Conservation (phyloP, 2,113 vertebrate genomes). For the Phyllopteryx taeniolatus region DNA sequence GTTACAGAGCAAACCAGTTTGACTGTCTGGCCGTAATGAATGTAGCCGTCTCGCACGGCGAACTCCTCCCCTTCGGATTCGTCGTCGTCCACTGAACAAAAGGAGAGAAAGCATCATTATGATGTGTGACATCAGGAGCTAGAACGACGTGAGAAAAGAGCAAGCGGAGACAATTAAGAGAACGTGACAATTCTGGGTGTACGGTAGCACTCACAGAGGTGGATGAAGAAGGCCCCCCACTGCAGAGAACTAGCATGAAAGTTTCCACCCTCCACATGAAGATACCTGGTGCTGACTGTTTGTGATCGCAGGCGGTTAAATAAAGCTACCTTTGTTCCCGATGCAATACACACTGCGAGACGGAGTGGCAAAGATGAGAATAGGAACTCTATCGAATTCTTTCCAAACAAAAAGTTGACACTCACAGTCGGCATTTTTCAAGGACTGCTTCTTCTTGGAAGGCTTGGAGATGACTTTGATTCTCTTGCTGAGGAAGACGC, state of each 20-base stretch:
- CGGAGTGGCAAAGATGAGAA: slow-evolving; percentile 5
- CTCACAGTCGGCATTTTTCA: slow-evolving; percentile 96
- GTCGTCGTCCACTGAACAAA: slow-evolving; percentile 88
- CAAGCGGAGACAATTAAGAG: not conserved
- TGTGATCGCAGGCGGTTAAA: slow-evolving; percentile 97
- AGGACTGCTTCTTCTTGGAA: slow-evolving; percentile 96
- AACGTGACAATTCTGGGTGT: not conserved
- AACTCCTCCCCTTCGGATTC: slow-evolving; percentile 98
- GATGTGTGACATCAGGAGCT: not conserved
- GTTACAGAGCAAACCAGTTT: slow-evolving; percentile 96
- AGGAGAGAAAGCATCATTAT: not conserved
- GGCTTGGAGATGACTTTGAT: slow-evolving; percentile 98
- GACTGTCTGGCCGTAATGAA: slow-evolving; percentile 95
- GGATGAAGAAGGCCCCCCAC: slow-evolving; percentile 96
- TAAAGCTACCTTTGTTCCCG: slow-evolving; percentile 95
- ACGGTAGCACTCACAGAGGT: slow-evolving; percentile 83
- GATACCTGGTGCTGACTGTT: slow-evolving; percentile 95
- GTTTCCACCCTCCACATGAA: slow-evolving; percentile 97
- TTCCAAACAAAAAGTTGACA: slow-evolving; percentile 32
- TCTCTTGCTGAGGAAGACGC: slow-evolving; percentile 94
- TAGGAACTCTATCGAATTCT: not conserved
- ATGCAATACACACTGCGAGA: slow-evolving; percentile 91
- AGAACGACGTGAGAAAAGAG: not conserved
- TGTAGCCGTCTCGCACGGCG: slow-evolving; percentile 93
- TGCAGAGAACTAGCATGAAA: slow-evolving; percentile 97